Conservation (phyloP, 2,797 vertebrate genomes). For the Gastrophryne carolinensis region DNA sequence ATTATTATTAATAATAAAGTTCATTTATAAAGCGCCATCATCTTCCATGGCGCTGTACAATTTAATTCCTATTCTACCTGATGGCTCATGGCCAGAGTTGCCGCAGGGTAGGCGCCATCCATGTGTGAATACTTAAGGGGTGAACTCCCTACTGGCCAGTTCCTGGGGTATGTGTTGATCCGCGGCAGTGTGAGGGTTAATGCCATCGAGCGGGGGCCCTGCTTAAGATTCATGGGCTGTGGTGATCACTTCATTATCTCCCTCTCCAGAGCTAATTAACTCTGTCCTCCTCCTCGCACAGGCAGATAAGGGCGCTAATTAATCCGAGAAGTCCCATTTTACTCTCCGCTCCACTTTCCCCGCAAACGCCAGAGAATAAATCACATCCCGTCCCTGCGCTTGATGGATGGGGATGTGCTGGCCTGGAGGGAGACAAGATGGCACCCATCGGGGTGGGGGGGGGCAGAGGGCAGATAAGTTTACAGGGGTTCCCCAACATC, state of each 20-base stretch:
- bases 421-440: not conserved
- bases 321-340: slow-evolving; percentile 39
- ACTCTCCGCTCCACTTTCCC: slow-evolving; percentile 26
- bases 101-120: too few species aligned
- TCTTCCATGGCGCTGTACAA: too few species aligned
- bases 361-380: slow-evolving; percentile 12
- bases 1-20: too few species aligned
- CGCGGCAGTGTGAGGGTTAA: not conserved
- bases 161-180: too few species aligned
- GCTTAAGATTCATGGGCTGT: slow-evolving; percentile 56
- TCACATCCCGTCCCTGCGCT: slow-evolving; percentile 4
- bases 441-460: not conserved
- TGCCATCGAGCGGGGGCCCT: not conserved
- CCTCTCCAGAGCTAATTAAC: slow-evolving; percentile 66
- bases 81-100: too few species aligned
- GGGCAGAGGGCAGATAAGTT: not conserved
- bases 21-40: too few species aligned
- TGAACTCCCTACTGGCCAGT: too few species aligned
- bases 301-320: slow-evolving; percentile 57
- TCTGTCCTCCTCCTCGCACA: slow-evolving; percentile 53
- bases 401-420: slow-evolving; percentile 36
- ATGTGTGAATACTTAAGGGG: too few species aligned
- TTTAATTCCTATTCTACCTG: too few species aligned
- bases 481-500: too few species aligned
- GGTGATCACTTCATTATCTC: slow-evolving; percentile 62